Base-by-base conservation (phyloP, 2,797 vertebrate species). In the Thaleichthys pacificus region DNA sequence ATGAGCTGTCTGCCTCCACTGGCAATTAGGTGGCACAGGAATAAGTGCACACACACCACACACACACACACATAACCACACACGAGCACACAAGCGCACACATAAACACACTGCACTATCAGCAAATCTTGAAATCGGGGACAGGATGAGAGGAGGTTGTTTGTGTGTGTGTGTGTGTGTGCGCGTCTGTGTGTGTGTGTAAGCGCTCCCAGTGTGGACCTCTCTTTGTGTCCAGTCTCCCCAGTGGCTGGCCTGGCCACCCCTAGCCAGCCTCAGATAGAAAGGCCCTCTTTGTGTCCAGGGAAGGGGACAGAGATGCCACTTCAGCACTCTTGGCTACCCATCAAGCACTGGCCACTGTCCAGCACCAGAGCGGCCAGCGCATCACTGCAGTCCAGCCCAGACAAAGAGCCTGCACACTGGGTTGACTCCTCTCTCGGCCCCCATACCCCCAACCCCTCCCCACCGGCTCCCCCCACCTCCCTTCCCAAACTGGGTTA, bases 201-300 rank as follows among this genome's bases (percentile, higher is more conserved):
- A 24, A 21, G 35, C 22, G 5, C n/a, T 57, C 56, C 56, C n/a
- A n/a, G 26, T 26, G 30, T 61, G 26, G 75, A 61, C 64, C 70
- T 77, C 72, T 77, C 77, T 83, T 76, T 87, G 80, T 83, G 63
- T 77, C 38, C 69, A 71, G 75, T 58, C 32, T 83, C 77, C 73
- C 32, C 72, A 47, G 69, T 69, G 61, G 15, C 65, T 70, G 77
- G 78, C 81, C 82, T 7, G 75, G 81, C 78, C 69, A 22, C 80
- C 35, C 69, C 79, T 80, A 82, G 85, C 79, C 83, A 77, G 77
- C 15, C 62, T 77, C 81, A 80, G 78, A 83, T 74, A 89, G 81
- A 91, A 90, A 89, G 86, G 65, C 75, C 75, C 75, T 83, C 91
- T 85, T 91, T 91, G 89, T 89, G 85, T 86, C 14, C 56, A 22